Conservation (phyloP, 2,888 invertebrate species). For the Prionchulus punctatus region DNA sequence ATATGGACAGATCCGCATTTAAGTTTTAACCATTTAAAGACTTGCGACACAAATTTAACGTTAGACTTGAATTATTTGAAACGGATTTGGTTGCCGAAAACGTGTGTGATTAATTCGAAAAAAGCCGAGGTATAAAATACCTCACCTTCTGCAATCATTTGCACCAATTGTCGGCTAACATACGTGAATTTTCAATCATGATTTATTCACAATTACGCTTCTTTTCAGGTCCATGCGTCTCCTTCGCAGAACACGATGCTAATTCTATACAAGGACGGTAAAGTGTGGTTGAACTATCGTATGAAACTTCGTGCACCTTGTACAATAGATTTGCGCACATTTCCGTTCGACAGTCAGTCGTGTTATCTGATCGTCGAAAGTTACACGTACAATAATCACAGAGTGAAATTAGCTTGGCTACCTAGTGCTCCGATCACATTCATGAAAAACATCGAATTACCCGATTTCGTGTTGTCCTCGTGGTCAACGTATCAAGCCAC, state of each 20-base stretch:
- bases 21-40: neutral
- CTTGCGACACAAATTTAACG: conserved; percentile 7
- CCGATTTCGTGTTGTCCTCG: conserved; percentile 10
- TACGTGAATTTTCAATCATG: too few relatives aligned
- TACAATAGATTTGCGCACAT: conserved; percentile 10
- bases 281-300: conserved; percentile 8
- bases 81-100: conserved; percentile 3
- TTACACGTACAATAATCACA: conserved; percentile 10
- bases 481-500: neutral
- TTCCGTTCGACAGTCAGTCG: conserved; percentile 12
- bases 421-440: conserved; percentile 4
- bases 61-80: conserved; percentile 11
- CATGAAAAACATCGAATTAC: conserved; percentile 8
- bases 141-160: too few relatives aligned
- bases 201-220: too few relatives aligned
- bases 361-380: conserved; percentile 11
- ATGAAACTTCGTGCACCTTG: conserved; percentile 11
- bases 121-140: neutral
- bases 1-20: conserved; percentile 10
- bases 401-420: neutral
- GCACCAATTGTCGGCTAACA: too few relatives aligned
- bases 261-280: conserved; percentile 9
- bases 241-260: conserved; percentile 8
- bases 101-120: conserved; percentile 6
- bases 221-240: conserved; percentile 8